Evolutionary conservation across 1,140 invertebrate genomes (phyloP).

Genomic region (Trypoxylus dichotomus): DNA sequence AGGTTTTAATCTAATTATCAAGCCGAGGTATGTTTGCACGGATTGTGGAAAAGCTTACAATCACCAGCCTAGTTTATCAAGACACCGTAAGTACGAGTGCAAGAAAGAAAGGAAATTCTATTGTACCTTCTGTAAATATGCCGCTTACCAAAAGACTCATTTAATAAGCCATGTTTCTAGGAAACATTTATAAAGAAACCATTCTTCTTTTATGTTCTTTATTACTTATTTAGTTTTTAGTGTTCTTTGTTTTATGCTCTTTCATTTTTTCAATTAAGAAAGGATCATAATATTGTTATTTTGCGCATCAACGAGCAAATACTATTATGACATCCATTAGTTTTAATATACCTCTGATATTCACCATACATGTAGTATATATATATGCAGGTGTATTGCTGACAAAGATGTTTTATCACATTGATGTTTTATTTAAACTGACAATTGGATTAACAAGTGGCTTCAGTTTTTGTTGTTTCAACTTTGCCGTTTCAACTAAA

Average conservation of each 20-base stretch:
- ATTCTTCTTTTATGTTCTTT: too few species aligned
- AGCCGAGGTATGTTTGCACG: conserved; percentile 42
- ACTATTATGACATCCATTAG: too few species aligned
- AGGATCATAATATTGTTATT: background rate
- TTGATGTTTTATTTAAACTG: too few species aligned
- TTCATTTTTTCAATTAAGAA: background rate
- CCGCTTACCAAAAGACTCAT: conserved; percentile 53
- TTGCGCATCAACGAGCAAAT: background rate
- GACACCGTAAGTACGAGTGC: conserved; percentile 53
- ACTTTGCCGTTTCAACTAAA: too few species aligned
- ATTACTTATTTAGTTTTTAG: too few species aligned
- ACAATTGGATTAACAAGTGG: too few species aligned
- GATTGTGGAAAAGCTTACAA: conserved; percentile 50
- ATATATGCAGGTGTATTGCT: too few species aligned
- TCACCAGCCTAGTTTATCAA: conserved; percentile 57
- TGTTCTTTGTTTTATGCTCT: background rate
- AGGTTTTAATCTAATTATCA: conserved; percentile 34
- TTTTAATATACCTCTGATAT: too few species aligned
- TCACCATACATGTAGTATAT: too few species aligned
- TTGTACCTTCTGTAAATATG: conserved; percentile 51
- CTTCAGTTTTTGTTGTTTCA: too few species aligned
- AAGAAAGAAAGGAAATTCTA: conserved; percentile 44
- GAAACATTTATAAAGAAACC: background rate
- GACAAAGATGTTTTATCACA: too few species aligned
- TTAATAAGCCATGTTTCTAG: conserved; percentile 38